These are phyloP conservation scores for Chaunax sp. DNA, from an alignment of 2,797 vertebrate genomes.

Conservation along the genomic window DNA sequence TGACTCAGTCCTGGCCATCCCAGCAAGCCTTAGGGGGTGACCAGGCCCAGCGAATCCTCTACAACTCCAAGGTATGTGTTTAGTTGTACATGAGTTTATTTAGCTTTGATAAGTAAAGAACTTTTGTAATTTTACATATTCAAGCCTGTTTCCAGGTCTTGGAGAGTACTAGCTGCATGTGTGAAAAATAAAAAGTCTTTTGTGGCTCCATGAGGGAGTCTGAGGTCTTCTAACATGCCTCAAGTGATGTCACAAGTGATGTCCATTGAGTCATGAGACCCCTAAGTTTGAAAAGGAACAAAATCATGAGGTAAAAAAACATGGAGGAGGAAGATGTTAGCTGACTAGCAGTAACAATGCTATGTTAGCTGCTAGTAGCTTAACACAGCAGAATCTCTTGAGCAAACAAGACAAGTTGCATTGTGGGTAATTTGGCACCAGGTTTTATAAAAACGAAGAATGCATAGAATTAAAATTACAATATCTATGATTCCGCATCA, in stretches of 20 bases:
- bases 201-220: neutral
- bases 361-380: neutral
- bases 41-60: constrained; percentile 87
- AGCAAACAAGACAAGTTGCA: neutral
- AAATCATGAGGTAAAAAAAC: too few species aligned
- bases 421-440: neutral
- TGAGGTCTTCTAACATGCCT: neutral
- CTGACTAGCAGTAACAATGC: neutral
- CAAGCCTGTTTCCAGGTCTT: neutral
- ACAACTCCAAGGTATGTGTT: constrained; percentile 87
- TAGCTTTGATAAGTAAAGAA: constrained; percentile 11
- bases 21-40: constrained; percentile 89
- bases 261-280: too few species aligned
- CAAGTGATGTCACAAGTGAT: neutral
- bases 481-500: neutral
- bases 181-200: neutral
- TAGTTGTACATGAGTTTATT: constrained; percentile 12
- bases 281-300: neutral
- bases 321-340: too few species aligned
- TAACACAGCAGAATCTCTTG: neutral
- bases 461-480: fast-evolving
- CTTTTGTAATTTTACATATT: neutral
- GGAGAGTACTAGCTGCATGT: too few species aligned
- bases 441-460: neutral
- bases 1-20: constrained; percentile 94